phyloP scores from a whole-genome alignment of 2,113 vertebrate species.

The Peucedramus taeniatus region DNA sequence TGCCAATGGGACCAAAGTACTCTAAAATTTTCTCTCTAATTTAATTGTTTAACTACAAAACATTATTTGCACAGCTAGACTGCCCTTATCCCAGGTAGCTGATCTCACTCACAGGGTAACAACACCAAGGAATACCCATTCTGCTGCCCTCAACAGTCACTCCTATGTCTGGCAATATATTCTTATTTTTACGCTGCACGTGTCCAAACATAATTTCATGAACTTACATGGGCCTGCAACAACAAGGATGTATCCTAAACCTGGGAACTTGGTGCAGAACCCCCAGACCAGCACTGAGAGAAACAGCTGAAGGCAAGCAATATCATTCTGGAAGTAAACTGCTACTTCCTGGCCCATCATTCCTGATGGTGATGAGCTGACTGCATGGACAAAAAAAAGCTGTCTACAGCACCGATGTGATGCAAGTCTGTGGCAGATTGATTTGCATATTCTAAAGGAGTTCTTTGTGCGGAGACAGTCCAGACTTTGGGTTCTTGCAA shows the following conservation, averaged over 20 bases:
- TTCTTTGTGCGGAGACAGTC: neutral
- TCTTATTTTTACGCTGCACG: neutral
- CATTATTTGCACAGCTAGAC: neutral
- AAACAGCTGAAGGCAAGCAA: neutral
- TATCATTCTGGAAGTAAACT: neutral
- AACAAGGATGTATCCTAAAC: neutral
- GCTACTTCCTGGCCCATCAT: neutral
- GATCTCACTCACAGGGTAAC: neutral
- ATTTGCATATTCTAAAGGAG: neutral
- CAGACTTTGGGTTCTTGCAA: neutral
- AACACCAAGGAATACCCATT: neutral
- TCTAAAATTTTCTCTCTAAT: neutral
- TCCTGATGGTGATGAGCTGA: neutral
- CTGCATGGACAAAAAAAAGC: neutral
- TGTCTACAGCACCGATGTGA: fast-evolving
- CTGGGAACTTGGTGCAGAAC: neutral
- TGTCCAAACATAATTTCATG: neutral
- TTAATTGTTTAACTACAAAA: neutral
- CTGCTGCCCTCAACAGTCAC: neutral
- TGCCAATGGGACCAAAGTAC: neutral
- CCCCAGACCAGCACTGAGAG: neutral
- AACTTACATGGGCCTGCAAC: neutral
- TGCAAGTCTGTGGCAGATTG: neutral
- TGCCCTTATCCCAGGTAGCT: neutral
- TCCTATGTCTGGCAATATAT: neutral